Percentiles rank a stretch among this genome's conserved stretches.
phyloP scores from a whole-genome alignment of 2,797 vertebrate species.

The Falco cherrug region DNA sequence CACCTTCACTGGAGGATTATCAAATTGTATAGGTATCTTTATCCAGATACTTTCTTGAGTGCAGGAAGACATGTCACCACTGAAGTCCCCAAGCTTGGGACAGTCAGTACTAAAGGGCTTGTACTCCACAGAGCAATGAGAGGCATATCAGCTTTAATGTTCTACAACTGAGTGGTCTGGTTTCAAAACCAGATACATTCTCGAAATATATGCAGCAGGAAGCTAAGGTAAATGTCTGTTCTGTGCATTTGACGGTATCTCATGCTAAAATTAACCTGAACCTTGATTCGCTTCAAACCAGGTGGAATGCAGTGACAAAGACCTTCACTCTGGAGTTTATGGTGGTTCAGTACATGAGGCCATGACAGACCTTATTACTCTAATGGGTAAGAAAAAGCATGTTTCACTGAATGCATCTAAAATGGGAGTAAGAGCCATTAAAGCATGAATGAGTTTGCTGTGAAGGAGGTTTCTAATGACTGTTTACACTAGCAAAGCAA shows the following conservation, averaged over 20 bases:
- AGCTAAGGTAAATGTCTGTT: not conserved
- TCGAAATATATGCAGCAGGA: not conserved
- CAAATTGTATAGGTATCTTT: not conserved
- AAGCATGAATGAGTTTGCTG: not conserved
- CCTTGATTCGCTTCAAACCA: slow-evolving; percentile 58
- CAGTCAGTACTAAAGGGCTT: not conserved
- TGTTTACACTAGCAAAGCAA: not conserved
- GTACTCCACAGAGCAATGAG: not conserved
- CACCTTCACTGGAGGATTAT: not conserved
- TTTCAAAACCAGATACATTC: not conserved
- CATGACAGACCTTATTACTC: slow-evolving; percentile 91
- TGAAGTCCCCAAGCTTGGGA: not conserved
- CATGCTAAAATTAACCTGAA: not conserved
- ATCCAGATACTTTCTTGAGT: not conserved
- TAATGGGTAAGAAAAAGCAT: slow-evolving; percentile 85
- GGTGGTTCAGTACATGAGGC: slow-evolving; percentile 95
- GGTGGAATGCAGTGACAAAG: slow-evolving; percentile 87
- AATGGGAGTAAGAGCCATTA: not conserved
- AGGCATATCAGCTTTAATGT: not conserved
- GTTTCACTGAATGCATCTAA: not conserved
- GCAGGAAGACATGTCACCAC: not conserved
- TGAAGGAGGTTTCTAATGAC: rapidly evolving
- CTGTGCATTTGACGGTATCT: not conserved
- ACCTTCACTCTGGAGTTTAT: slow-evolving; percentile 96
- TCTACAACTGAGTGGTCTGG: not conserved